Evolutionary conservation across 2,113 vertebrate species (phyloP), one percentile per base, ranked within the genome.

Genomic region (Bombycilla garrulus): DNA sequence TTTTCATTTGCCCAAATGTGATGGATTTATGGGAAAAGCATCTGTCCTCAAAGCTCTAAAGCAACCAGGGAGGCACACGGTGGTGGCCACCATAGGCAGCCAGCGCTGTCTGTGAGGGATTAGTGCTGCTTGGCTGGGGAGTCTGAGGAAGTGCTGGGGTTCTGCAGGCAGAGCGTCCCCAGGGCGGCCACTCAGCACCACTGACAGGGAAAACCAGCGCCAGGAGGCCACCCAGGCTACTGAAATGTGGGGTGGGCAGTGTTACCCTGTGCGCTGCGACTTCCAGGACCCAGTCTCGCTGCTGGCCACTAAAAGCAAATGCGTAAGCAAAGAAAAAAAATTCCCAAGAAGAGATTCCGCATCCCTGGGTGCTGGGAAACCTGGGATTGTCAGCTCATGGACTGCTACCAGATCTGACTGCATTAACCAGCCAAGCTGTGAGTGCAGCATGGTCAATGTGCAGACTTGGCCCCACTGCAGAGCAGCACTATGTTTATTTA

Each of bases 41-140:
- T 82, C 91, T 80, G 40, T 92, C 88, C 96, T 93, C 97, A 90
- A 96, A 97, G 97, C 97, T 98, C 93, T 47, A 95, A 95, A 96
- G 96, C 97, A 94, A 91, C 58, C 42, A 65, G 92, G 94, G 72
- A 95, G 97, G 79, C 88, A 90, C 36, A 8, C 54, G 70, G 50
- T 29, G 1, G 15, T 45, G 79, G 23, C 29, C 76, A 18, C 44
- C 14, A 28, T 21, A 33, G 56, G 83, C 74, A 76, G 79, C 15
- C 2, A 14, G 23, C 0, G 1, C 62, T n/a, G 51, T 2, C 61
- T 3, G 33, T 21, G 22, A 50, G 71, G 70, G 51, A 1, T 7
- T 4, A 1, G 35, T n/a, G n/a, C 62, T 38, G 3, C 15, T 24
- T 18, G 5, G 9, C 15, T 47, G 8, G 53, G 35, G 50, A 8